Conservation (phyloP, 2,797 vertebrate genomes). For the Carapus acus region DNA sequence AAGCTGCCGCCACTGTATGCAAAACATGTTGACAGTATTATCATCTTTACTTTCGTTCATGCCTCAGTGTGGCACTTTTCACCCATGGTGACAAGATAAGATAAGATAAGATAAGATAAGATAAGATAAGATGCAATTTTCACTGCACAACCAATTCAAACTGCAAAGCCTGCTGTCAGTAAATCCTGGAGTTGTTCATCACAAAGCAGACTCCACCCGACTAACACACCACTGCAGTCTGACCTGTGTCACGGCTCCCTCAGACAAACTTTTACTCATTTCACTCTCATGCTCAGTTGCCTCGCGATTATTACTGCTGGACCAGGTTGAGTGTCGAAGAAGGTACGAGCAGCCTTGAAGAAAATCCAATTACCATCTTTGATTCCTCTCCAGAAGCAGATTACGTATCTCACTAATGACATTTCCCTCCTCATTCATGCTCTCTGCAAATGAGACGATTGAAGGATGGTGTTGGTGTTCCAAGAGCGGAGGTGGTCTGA, state of each 20-base stretch:
- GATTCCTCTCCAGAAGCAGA: slow-evolving; percentile 68
- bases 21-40: not conserved
- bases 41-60: slow-evolving; percentile 4
- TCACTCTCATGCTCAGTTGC: slow-evolving; percentile 44
- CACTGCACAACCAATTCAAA: slow-evolving; percentile 1
- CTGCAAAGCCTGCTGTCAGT: slow-evolving; percentile 30
- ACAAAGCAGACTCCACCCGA: no score
- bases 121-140: no score
- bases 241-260: slow-evolving; percentile 40
- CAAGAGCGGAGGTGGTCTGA: slow-evolving; percentile 53
- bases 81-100: not conserved
- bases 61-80: not conserved
- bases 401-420: slow-evolving; percentile 69
- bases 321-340: slow-evolving; percentile 53
- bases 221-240: no score
- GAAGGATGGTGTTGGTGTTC: slow-evolving; percentile 58
- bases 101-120: no score
- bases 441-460: slow-evolving; percentile 58
- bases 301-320: slow-evolving; percentile 60
- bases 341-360: slow-evolving; percentile 63
- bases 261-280: slow-evolving; percentile 38
- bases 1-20: slow-evolving; percentile 8
- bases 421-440: slow-evolving; percentile 67
- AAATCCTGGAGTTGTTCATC: no score
- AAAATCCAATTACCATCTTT: slow-evolving; percentile 73